A percentile compares a stretch with the other conserved stretches of the same genome.
Conservation (phyloP, 1,140 invertebrate genomes). For the Eumeta japonica region DNA sequence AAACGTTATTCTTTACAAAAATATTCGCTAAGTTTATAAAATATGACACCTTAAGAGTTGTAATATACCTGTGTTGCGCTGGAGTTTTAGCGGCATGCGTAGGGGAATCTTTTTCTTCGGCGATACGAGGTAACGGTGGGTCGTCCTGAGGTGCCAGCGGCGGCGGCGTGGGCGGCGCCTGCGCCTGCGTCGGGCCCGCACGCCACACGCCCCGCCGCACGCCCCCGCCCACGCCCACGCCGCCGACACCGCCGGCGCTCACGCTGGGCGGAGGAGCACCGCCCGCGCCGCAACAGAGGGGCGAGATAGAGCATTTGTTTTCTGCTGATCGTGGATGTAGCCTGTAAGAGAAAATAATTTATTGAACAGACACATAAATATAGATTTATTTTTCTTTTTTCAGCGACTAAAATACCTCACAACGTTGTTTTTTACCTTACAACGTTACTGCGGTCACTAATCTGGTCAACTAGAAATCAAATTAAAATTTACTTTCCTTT, state of each 20-base stretch:
- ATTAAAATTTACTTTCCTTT: no score
- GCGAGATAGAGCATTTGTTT: conserved; percentile 64
- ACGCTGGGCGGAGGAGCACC: no score
- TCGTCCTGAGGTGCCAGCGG: conserved; percentile 34
- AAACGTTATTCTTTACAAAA: no score
- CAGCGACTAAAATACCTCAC: no score
- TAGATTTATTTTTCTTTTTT: neutral
- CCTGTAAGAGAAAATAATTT: no score
- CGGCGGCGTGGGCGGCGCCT: conserved; percentile 35
- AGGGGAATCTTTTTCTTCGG: conserved; percentile 82
- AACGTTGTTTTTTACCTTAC: no score
- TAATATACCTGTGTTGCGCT: conserved; percentile 25
- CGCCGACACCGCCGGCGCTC: conserved; percentile 31
- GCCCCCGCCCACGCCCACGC: conserved; percentile 37
- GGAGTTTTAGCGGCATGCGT: conserved; percentile 53
- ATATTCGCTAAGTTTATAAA: no score
- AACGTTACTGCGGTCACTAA: neutral
- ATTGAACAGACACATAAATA: conserved; percentile 3
- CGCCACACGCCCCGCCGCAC: conserved; percentile 29
- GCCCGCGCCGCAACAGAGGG: conserved; percentile 62
- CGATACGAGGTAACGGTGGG: conserved; percentile 45
- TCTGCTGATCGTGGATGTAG: conserved; percentile 66
- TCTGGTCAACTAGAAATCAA: neutral
- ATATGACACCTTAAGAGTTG: neutral
- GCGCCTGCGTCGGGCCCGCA: conserved; percentile 29